These are phyloP conservation scores for Athalia cordata DNA, from an alignment of 2,888 invertebrate species.

Conservation along the genomic window DNA sequence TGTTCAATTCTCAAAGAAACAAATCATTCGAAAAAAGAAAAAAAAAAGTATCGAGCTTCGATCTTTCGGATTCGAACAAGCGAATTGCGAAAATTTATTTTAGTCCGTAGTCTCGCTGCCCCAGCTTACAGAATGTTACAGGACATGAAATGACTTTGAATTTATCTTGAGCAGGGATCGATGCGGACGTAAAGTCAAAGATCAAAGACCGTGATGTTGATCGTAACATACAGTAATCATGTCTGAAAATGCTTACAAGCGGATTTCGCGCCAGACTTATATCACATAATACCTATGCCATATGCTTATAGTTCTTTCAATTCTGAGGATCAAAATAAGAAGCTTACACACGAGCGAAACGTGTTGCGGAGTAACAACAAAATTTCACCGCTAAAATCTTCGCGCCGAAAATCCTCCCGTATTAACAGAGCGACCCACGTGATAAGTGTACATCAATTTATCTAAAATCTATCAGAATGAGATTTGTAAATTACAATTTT, in stretches of 20 bases:
- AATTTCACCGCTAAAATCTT: too few species aligned
- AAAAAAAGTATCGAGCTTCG: too few species aligned
- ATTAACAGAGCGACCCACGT: too few species aligned
- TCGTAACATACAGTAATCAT: background rate
- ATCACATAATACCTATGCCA: background rate
- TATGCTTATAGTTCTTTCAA: background rate
- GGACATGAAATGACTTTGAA: background rate
- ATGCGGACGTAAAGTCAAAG: slow-evolving; percentile 18
- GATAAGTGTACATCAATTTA: too few species aligned
- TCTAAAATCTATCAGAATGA: too few species aligned
- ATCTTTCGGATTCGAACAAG: background rate
- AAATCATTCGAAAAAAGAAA: too few species aligned
- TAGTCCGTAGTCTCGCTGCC: background rate
- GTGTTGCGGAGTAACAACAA: background rate
- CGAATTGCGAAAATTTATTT: slow-evolving; percentile 2
- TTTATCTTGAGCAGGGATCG: slow-evolving; percentile 9
- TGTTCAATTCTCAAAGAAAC: too few species aligned
- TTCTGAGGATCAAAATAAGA: slow-evolving; percentile 32
- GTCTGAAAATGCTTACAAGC: slow-evolving; percentile 20
- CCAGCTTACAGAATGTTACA: background rate
- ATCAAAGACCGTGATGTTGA: slow-evolving; percentile 17
- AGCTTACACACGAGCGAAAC: slow-evolving; percentile 14
- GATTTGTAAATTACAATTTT: background rate
- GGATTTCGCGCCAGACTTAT: background rate
- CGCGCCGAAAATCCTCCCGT: too few species aligned